Evolutionary conservation across 2,113 vertebrate species (phyloP), one percentile per base, ranked within the genome.

Genomic region (Aythya baeri): DNA sequence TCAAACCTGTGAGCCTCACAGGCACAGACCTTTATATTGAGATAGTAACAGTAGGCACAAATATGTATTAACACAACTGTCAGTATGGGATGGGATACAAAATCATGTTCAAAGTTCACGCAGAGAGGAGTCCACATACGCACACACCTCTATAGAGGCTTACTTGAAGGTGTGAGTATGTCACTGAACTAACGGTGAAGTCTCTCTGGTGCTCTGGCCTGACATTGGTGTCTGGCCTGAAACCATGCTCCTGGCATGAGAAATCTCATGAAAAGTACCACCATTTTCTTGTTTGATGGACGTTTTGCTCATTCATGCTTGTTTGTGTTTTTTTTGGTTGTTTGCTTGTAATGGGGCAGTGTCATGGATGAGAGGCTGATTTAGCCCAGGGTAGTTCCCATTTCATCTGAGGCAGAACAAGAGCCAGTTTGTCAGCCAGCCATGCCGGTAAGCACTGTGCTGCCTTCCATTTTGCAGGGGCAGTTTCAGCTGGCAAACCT

Each of bases 401-500:
- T 41, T 88, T 93, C 67, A 44, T 36, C 57, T 49, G 54, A 44
- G 32, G 36, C 23, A 68, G 46, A 57, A 2, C 55, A 67, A 58
- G 31, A 77, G 38, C 34, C 65, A 68, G 25, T 31, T 63, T 54
- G 44, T 70, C 0, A 0, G 41, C 86, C 27, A 81, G 43, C 65
- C 23, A 17, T 3, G 3, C 36, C 1, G 2, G 38, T 54, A 17
- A 0, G 0, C 22, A 5, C 31, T 57, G 34, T 13, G 21, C 2
- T 91, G 57, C 49, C 15, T 83, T 76, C 79, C 29, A 13, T 90
- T 61, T 84, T 50, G 43, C 59, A 50, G 43, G 14, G 59, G 7
- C 27, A 62, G 7, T 66, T 72, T 94, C 63, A 91, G 29, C 74
- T 83, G 83, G 46, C 63, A 80, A 61, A 66, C 36, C 20, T 49